These are phyloP conservation scores for Lethrus apterus DNA, from an alignment of 1,140 invertebrate genomes.

Conservation along the genomic window DNA sequence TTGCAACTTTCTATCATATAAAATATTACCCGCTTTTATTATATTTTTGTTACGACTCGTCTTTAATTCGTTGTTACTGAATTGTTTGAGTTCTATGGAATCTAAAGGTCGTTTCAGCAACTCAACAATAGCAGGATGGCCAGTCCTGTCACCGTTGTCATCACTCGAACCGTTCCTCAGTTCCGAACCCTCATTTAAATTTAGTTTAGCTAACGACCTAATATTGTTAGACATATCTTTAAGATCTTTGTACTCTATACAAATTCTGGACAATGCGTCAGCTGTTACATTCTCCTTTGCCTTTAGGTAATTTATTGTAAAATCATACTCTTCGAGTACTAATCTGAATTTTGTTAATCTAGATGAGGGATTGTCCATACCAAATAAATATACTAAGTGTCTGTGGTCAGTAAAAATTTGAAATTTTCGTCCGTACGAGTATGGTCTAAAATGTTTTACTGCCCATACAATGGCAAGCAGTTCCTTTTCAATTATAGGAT, in stretches of 20 bases:
- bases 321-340: conserved; percentile 8
- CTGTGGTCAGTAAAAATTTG: conserved; percentile 7
- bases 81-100: conserved; percentile 1
- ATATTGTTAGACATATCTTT: conserved; percentile 9
- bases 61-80: background rate
- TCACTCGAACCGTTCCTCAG: background rate
- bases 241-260: conserved; percentile 3
- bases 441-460: conserved; percentile 10
- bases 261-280: conserved; percentile 9
- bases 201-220: background rate
- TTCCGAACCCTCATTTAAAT: background rate
- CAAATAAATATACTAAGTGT: conserved; percentile 6
- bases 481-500: conserved; percentile 33
- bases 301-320: conserved; percentile 1
- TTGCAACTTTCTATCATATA: no score
- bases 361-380: conserved; percentile 1
- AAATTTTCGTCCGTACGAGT: conserved; percentile 8
- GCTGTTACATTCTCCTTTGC: background rate
- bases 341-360: conserved; percentile 9
- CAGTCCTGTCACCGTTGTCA: conserved; percentile 5
- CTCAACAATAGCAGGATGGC: conserved; percentile 4
- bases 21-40: background rate
- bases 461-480: conserved; percentile 22
- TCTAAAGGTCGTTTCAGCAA: conserved; percentile 6
- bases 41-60: conserved; percentile 1